phyloP scores from a whole-genome alignment of 2,797 vertebrate genomes.

The Echeneis naucrates region DNA sequence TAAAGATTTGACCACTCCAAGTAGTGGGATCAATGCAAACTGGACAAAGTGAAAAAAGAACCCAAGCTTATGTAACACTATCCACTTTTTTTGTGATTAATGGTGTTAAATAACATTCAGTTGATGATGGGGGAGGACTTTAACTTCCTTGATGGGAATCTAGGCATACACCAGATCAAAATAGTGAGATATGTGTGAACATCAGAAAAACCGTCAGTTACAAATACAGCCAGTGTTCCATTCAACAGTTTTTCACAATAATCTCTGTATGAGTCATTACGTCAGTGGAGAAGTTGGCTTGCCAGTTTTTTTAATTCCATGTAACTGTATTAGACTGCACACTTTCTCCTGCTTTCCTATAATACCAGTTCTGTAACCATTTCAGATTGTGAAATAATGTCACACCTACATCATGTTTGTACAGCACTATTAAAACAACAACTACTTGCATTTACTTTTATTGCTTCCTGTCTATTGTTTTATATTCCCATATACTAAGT shows the following conservation, averaged over 20 bases:
- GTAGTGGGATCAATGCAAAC: too few species aligned
- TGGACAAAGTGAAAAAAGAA: too few species aligned
- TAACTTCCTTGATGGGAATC: too few species aligned
- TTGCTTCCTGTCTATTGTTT: not conserved
- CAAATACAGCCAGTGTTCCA: not conserved
- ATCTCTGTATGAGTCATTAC: slow-evolving; percentile 17
- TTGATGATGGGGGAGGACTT: too few species aligned
- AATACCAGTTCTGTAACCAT: not conserved
- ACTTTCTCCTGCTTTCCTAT: slow-evolving; percentile 1
- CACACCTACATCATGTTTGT: not conserved
- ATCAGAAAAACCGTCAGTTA: not conserved
- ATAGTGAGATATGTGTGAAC: not conserved
- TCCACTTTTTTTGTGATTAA: too few species aligned
- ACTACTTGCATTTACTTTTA: not conserved
- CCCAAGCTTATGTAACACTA: too few species aligned
- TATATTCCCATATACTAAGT: too few species aligned
- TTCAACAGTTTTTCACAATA: slow-evolving; percentile 1
- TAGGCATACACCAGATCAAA: not conserved
- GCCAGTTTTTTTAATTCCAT: slow-evolving; percentile 6
- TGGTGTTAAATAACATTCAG: too few species aligned
- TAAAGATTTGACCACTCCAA: too few species aligned
- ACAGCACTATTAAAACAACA: not conserved
- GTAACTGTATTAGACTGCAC: not conserved
- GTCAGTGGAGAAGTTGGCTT: not conserved
- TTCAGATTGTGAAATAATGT: not conserved